Percentiles rank a stretch among this genome's conserved stretches.
phyloP scores from a whole-genome alignment of 2,113 vertebrate genomes.

The Zootoca vivipara region DNA sequence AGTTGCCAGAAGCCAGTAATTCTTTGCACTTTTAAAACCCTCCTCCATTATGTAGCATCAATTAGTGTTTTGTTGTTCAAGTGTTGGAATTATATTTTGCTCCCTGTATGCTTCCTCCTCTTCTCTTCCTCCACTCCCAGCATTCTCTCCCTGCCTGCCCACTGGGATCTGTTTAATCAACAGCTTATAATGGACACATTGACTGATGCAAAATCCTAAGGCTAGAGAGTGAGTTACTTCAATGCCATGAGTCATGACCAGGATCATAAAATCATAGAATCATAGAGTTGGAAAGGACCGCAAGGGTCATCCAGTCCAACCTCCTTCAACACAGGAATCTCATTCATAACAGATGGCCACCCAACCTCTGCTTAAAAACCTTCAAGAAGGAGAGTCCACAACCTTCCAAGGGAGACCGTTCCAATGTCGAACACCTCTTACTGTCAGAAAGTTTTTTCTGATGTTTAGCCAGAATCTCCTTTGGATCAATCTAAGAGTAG shows the following conservation, averaged over 20 bases:
- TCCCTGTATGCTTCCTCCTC: background rate
- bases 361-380: too few relatives aligned
- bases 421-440: too few relatives aligned
- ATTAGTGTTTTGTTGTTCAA: constrained; percentile 41
- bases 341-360: too few relatives aligned
- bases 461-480: too few relatives aligned
- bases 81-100: constrained; percentile 39
- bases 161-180: background rate
- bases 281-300: too few relatives aligned
- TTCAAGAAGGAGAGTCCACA: too few relatives aligned
- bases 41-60: constrained; percentile 32
- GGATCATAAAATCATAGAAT: too few relatives aligned
- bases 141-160: background rate
- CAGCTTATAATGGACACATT: rapidly evolving
- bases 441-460: too few relatives aligned
- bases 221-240: background rate
- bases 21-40: constrained; percentile 51
- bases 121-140: background rate
- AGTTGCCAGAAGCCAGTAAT: constrained; percentile 51
- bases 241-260: background rate
- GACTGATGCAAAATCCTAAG: rapidly evolving
- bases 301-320: too few relatives aligned
- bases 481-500: background rate
- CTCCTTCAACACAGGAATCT: too few relatives aligned
- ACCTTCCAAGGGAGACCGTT: too few relatives aligned